Conservation (phyloP, 2,113 vertebrate species). For the Dipodomys stephensi region DNA sequence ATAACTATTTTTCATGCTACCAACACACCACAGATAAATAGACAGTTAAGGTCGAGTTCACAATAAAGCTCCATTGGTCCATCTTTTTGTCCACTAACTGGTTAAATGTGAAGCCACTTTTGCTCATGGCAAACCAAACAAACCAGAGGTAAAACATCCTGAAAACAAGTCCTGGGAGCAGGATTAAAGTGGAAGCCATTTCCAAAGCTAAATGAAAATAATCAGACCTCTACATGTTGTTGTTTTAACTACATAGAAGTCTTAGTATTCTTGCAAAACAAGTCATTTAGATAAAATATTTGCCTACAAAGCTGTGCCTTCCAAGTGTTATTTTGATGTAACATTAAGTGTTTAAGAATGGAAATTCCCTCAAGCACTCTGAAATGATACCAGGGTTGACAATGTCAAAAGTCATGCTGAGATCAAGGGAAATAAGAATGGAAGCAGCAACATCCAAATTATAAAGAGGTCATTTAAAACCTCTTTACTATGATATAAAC, state of each 20-base stretch:
- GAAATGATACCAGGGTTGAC: constrained; percentile 65
- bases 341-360: constrained; percentile 58
- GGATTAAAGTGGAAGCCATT: neutral
- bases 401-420: constrained; percentile 71
- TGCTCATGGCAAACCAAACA: neutral
- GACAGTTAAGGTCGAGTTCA: neutral
- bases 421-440: constrained; percentile 72
- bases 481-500: constrained; percentile 67
- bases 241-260: constrained; percentile 53
- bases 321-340: constrained; percentile 76
- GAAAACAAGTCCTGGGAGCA: neutral
- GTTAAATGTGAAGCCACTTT: neutral
- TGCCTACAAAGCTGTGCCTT: constrained; percentile 50
- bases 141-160: neutral
- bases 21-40: constrained; percentile 39
- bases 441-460: constrained; percentile 40
- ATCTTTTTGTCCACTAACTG: neutral
- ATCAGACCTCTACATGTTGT: constrained; percentile 45
- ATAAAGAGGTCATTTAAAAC: constrained; percentile 76
- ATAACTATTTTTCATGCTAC: constrained; percentile 34
- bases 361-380: constrained; percentile 73
- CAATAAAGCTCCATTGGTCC: neutral
- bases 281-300: constrained; percentile 71
- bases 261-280: constrained; percentile 56
- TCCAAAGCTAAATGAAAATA: constrained; percentile 43